Conservation (phyloP, 2,797 vertebrate species). For the Tarsius wallacei region DNA sequence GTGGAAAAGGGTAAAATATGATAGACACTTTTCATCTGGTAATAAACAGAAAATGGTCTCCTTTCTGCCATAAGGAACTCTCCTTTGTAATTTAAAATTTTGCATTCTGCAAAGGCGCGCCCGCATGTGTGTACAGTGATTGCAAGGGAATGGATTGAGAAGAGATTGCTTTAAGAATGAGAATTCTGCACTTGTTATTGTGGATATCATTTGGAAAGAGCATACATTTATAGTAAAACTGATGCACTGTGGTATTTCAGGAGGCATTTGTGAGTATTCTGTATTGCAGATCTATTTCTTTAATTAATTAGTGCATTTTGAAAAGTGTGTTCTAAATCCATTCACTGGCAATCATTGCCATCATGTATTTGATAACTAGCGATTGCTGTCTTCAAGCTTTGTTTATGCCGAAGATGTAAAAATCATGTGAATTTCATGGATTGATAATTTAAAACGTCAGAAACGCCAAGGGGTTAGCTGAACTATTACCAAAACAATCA, state of each 20-base stretch:
- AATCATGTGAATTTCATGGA: background rate
- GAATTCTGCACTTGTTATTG: background rate
- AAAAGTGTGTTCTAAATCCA: background rate
- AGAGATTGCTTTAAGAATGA: background rate
- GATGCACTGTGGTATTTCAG: background rate
- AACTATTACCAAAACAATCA: background rate
- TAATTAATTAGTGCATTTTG: conserved; percentile 66
- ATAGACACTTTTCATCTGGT: background rate
- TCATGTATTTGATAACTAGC: background rate
- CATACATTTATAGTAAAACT: background rate
- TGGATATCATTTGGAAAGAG: conserved; percentile 37
- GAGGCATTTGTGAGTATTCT: conserved; percentile 17
- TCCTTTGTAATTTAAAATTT: conserved; percentile 40
- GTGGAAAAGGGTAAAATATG: background rate
- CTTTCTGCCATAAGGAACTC: background rate
- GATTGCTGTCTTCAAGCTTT: background rate
- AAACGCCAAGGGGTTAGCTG: background rate
- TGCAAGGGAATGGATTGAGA: no score
- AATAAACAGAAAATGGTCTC: background rate
- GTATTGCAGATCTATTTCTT: background rate
- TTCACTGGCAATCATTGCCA: background rate
- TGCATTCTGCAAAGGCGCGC: background rate
- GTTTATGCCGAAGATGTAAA: background rate
- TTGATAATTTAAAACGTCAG: background rate
- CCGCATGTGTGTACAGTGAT: background rate